These are phyloP conservation scores for Cheilosia impressa DNA, from an alignment of 2,888 invertebrate species.

Conservation along the genomic window DNA sequence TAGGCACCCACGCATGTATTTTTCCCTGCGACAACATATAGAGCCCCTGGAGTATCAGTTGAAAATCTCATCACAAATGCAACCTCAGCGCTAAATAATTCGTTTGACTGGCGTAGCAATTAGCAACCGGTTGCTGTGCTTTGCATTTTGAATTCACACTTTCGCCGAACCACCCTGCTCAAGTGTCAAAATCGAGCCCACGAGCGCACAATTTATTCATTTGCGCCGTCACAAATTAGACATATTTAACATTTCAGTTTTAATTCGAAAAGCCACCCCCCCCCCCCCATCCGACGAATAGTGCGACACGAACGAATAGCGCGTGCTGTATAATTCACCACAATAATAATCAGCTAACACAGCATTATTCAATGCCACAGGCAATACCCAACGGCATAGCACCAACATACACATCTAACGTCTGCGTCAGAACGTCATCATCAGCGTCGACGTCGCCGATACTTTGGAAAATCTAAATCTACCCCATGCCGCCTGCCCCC, in stretches of 20 bases:
- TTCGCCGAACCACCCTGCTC: slow-evolving; percentile 11
- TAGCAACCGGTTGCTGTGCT: slow-evolving; percentile 63
- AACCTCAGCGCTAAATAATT: slow-evolving; percentile 24
- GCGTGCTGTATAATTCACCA: slow-evolving; percentile 65
- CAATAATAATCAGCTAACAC: slow-evolving; percentile 71
- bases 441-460: slow-evolving; percentile 11
- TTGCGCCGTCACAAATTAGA: slow-evolving; percentile 58
- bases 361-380: slow-evolving; percentile 52
- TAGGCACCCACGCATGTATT: no score
- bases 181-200: slow-evolving; percentile 44
- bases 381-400: slow-evolving; percentile 22
- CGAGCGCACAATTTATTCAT: slow-evolving; percentile 27
- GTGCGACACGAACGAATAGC: slow-evolving; percentile 28
- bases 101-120: slow-evolving; percentile 40
- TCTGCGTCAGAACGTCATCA: slow-evolving; percentile 57
- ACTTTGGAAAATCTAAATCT: slow-evolving; percentile 43
- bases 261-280: slow-evolving; percentile 17
- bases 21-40: no score
- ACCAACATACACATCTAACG: slow-evolving; percentile 15
- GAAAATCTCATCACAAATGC: no score
- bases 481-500: slow-evolving; percentile 21
- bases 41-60: no score
- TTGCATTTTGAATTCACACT: slow-evolving; percentile 41
- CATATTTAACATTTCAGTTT: slow-evolving; percentile 68
- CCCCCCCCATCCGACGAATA: background rate